These are phyloP conservation scores for Sphaeramia orbicularis DNA, from an alignment of 2,797 vertebrate species.

Conservation along the genomic window DNA sequence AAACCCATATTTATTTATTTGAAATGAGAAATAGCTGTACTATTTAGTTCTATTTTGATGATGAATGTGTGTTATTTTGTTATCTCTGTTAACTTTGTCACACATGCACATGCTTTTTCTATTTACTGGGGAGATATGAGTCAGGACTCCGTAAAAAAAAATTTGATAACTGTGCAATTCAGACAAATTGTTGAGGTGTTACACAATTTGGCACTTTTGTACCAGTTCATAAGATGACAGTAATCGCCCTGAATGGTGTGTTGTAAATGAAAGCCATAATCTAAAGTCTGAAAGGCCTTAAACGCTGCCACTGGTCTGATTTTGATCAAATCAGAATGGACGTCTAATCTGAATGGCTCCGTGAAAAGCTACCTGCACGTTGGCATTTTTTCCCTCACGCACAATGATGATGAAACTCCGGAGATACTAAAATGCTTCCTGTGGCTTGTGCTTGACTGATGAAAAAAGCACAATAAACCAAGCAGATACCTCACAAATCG, in stretches of 20 bases:
- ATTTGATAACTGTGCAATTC: not conserved
- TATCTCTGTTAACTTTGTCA: too few species aligned
- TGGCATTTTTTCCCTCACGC: constrained; percentile 32
- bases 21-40: too few species aligned
- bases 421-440: constrained; percentile 44
- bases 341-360: constrained; percentile 2
- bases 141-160: too few species aligned
- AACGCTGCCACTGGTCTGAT: constrained; percentile 3
- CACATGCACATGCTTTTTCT: too few species aligned
- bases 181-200: not conserved
- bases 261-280: too few species aligned
- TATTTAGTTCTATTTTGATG: too few species aligned
- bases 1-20: too few species aligned
- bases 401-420: constrained; percentile 22
- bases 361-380: not conserved
- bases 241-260: not conserved
- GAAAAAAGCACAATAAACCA: constrained; percentile 50
- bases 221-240: not conserved
- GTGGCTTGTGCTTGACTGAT: constrained; percentile 39
- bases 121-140: too few species aligned
- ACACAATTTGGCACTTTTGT: not conserved
- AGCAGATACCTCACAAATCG: constrained; percentile 46
- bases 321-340: constrained; percentile 7
- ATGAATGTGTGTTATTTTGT: too few species aligned
- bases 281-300: not conserved